phyloP scores from a whole-genome alignment of 2,888 invertebrate species.

The Cosmia pyralina region DNA sequence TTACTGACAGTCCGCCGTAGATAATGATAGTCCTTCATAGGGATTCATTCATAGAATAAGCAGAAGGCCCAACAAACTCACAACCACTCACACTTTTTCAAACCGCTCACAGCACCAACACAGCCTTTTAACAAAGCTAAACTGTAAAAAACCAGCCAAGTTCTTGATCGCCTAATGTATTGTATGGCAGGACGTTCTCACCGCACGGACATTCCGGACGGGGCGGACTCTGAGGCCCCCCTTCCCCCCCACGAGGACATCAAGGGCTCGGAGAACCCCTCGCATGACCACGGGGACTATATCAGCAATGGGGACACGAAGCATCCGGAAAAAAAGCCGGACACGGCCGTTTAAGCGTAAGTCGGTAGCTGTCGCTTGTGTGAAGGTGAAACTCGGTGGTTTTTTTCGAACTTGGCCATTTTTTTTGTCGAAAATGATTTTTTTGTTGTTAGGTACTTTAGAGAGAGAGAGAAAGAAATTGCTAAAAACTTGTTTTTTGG shows the following conservation, averaged over 20 bases:
- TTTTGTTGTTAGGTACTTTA: neutral
- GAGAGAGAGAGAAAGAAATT: neutral
- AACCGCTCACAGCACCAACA: slow-evolving; percentile 51
- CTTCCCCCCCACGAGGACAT: slow-evolving; percentile 90
- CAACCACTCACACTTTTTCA: slow-evolving; percentile 30
- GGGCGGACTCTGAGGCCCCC: slow-evolving; percentile 91
- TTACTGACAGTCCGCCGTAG: neutral
- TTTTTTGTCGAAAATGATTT: neutral
- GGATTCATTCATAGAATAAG: slow-evolving; percentile 13
- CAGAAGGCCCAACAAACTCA: slow-evolving; percentile 40
- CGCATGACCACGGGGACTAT: slow-evolving; percentile 91
- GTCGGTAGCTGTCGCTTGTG: slow-evolving; percentile 62
- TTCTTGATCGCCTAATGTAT: slow-evolving; percentile 89
- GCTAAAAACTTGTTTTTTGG: neutral
- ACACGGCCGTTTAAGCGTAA: slow-evolving; percentile 87
- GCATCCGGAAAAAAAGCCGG: slow-evolving; percentile 86
- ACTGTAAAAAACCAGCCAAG: slow-evolving; percentile 48
- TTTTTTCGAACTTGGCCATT: neutral
- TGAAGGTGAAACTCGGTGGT: slow-evolving; percentile 41
- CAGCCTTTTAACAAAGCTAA: slow-evolving; percentile 50
- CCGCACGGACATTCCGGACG: slow-evolving; percentile 91
- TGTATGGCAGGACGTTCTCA: slow-evolving; percentile 91
- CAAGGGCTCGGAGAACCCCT: slow-evolving; percentile 91
- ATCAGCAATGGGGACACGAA: slow-evolving; percentile 90
- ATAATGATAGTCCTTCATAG: neutral